These are phyloP conservation scores for Synergus itoensis DNA, from an alignment of 2,888 invertebrate species.

Conservation along the genomic window DNA sequence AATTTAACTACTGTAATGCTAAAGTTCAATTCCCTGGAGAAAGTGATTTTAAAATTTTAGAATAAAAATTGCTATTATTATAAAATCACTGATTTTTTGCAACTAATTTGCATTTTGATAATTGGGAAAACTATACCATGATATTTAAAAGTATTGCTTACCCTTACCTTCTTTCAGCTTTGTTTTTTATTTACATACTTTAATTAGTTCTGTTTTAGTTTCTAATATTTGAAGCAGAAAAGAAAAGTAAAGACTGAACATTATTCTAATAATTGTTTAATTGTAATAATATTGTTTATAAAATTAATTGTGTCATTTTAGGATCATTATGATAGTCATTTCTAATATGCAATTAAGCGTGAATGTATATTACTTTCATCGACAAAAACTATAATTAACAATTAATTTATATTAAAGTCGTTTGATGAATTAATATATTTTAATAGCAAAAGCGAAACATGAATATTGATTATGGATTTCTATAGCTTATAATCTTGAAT, in stretches of 20 bases:
- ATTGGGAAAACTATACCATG: constrained; percentile 2
- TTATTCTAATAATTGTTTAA: not conserved
- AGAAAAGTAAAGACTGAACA: not conserved
- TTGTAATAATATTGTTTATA: not conserved
- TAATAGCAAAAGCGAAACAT: no score
- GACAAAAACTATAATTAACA: no score
- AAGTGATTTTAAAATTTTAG: no score
- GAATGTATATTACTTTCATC: no score
- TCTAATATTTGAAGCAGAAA: not conserved
- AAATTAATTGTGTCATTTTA: no score
- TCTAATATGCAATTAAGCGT: no score
- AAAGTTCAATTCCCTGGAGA: not conserved
- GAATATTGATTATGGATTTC: no score
- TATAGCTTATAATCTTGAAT: no score
- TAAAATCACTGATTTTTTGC: not conserved
- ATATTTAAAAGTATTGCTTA: not conserved
- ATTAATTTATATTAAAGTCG: no score
- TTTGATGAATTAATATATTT: no score
- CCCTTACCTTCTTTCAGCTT: not conserved
- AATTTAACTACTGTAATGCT: not conserved
- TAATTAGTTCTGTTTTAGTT: not conserved
- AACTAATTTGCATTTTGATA: not conserved
- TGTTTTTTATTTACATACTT: not conserved
- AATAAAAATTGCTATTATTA: not conserved
- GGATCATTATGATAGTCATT: no score